Conservation (phyloP, 2,113 vertebrate genomes). For the Vidua macroura region DNA sequence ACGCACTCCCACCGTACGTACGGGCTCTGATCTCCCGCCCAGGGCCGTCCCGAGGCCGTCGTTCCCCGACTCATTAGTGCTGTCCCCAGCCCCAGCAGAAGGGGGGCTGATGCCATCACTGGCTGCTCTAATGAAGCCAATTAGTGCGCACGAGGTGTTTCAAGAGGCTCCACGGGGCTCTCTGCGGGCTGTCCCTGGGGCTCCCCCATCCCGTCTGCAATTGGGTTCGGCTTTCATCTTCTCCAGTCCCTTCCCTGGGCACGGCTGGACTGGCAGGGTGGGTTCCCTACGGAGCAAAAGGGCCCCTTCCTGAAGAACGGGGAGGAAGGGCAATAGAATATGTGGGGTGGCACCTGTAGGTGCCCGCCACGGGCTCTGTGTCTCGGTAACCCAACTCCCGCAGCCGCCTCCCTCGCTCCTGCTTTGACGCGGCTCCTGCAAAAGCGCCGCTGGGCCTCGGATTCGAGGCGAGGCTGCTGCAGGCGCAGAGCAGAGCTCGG, state of each 20-base stretch:
- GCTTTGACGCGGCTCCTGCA: background rate
- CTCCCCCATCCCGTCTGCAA: background rate
- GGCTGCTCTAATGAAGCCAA: background rate
- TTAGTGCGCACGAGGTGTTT: background rate
- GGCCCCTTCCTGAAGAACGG: background rate
- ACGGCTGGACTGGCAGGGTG: background rate
- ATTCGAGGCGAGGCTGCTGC: conserved; percentile 75
- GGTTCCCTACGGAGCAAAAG: accelerated
- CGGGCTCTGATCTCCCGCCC: background rate
- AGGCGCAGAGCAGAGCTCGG: background rate
- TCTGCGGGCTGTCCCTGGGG: background rate
- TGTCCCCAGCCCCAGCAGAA: background rate
- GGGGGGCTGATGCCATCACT: background rate
- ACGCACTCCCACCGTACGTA: too few species aligned
- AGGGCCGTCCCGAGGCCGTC: background rate
- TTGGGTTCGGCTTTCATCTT: background rate
- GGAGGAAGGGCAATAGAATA: background rate
- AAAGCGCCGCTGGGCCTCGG: conserved; percentile 55
- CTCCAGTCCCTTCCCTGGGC: background rate
- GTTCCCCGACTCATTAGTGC: background rate
- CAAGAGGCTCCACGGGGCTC: background rate
- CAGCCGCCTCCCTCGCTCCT: background rate
- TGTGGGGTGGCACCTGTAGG: background rate
- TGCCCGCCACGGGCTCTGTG: accelerated
- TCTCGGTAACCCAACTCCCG: accelerated